Percentiles rank a stretch among this genome's conserved stretches.
These are phyloP conservation scores for Muntiacus reevesi DNA, from an alignment of 2,113 vertebrate species.

Conservation along the genomic window DNA sequence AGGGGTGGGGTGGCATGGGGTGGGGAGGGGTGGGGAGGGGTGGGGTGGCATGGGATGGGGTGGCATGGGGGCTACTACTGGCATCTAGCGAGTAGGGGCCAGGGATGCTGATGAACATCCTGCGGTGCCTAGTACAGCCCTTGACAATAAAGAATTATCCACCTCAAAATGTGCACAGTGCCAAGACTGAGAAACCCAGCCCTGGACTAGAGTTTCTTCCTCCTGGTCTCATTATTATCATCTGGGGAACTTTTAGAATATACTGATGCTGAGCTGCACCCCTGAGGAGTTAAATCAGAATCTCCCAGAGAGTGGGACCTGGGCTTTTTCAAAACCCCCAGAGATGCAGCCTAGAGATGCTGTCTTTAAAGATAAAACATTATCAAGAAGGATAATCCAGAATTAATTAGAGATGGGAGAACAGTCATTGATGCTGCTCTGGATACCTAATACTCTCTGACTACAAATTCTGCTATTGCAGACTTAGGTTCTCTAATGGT, in stretches of 20 bases:
- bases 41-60: too few species aligned
- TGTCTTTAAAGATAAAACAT: not conserved
- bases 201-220: not conserved
- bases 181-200: not conserved
- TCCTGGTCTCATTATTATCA: not conserved
- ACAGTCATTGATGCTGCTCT: not conserved
- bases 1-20: too few species aligned
- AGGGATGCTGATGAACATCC: not conserved
- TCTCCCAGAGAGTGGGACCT: not conserved
- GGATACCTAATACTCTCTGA: too few species aligned
- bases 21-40: not conserved
- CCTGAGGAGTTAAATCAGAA: not conserved
- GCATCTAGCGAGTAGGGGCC: not conserved
- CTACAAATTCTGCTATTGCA: not conserved
- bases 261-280: not conserved
- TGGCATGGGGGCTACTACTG: not conserved
- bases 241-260: not conserved
- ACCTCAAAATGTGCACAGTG: not conserved
- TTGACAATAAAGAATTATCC: not conserved
- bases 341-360: not conserved
- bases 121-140: not conserved
- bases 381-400: not conserved
- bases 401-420: slow-evolving; percentile 11
- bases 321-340: not conserved
- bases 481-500: not conserved